phyloP scores from a whole-genome alignment of 2,113 vertebrate species.

The Sphaerodactylus townsendi region DNA sequence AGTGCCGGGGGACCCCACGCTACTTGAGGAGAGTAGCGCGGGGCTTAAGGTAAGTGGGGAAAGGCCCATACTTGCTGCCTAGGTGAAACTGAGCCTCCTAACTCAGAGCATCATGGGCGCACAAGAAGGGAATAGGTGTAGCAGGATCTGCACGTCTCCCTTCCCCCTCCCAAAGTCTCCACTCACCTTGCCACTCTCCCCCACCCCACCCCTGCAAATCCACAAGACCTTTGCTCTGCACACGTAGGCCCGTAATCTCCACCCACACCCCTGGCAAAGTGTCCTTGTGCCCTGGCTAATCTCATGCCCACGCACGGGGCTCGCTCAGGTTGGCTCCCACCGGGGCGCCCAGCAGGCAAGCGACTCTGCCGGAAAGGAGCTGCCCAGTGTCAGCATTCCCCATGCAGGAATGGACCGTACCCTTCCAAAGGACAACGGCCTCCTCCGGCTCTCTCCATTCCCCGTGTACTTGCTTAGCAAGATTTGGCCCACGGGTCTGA shows the following conservation, averaged over 20 bases:
- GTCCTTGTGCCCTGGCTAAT: background rate
- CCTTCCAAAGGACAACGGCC: background rate
- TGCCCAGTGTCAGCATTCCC: no score
- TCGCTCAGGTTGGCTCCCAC: background rate
- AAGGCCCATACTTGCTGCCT: no score
- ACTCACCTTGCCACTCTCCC: background rate
- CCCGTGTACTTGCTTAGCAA: no score
- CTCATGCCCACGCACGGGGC: background rate
- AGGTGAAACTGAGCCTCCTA: background rate
- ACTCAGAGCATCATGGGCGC: fast-evolving
- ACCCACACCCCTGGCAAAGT: background rate
- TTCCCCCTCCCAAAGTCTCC: background rate
- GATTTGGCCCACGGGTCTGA: no score
- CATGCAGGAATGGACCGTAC: background rate
- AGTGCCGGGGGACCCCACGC: no score
- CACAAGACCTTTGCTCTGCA: background rate
- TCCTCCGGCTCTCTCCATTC: background rate
- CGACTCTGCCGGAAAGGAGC: no score
- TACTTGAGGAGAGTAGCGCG: no score
- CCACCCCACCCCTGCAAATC: background rate
- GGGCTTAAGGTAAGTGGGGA: no score
- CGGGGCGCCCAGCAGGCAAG: no score
- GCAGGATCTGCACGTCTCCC: fast-evolving
- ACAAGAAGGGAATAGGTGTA: no score
- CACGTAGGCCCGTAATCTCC: background rate